phyloP scores from a whole-genome alignment of 2,113 vertebrate genomes.

The Spea multiplicata region DNA sequence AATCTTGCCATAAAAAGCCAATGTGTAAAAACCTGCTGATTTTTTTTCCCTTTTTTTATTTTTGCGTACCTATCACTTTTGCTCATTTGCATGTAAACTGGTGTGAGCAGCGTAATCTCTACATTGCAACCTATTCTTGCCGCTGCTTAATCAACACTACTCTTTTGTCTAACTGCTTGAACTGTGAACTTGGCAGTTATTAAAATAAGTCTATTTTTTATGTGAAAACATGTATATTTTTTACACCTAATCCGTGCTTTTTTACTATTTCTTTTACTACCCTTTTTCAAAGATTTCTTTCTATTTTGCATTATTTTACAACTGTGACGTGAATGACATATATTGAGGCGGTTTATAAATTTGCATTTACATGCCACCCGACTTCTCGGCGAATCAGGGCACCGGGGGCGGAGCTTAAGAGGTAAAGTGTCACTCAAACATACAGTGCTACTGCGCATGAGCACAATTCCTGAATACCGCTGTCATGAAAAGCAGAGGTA shows the following conservation, averaged over 20 bases:
- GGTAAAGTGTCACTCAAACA: too few relatives aligned
- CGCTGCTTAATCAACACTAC: slow-evolving; percentile 8
- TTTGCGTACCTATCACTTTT: slow-evolving; percentile 20
- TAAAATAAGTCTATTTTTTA: not conserved
- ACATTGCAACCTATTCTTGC: slow-evolving; percentile 13
- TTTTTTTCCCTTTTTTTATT: not conserved
- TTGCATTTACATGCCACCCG: too few relatives aligned
- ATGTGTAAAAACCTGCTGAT: slow-evolving; percentile 3
- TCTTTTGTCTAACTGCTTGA: not conserved
- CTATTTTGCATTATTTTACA: too few relatives aligned
- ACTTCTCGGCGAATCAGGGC: too few relatives aligned
- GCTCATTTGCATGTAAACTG: slow-evolving; percentile 30
- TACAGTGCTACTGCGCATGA: too few relatives aligned
- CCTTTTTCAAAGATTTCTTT: not conserved
- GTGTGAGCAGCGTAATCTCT: slow-evolving; percentile 3
- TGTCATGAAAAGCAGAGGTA: too few relatives aligned
- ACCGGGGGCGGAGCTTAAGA: too few relatives aligned
- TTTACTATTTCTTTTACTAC: too few relatives aligned
- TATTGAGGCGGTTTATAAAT: too few relatives aligned
- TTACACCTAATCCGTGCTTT: not conserved
- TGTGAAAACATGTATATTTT: not conserved
- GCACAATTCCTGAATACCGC: too few relatives aligned
- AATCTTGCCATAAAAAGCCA: not conserved
- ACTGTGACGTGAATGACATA: too few relatives aligned
- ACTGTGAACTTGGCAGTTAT: slow-evolving; percentile 5